These are phyloP conservation scores for Hemithea aestivaria DNA, from an alignment of 2,888 invertebrate genomes.

Conservation along the genomic window DNA sequence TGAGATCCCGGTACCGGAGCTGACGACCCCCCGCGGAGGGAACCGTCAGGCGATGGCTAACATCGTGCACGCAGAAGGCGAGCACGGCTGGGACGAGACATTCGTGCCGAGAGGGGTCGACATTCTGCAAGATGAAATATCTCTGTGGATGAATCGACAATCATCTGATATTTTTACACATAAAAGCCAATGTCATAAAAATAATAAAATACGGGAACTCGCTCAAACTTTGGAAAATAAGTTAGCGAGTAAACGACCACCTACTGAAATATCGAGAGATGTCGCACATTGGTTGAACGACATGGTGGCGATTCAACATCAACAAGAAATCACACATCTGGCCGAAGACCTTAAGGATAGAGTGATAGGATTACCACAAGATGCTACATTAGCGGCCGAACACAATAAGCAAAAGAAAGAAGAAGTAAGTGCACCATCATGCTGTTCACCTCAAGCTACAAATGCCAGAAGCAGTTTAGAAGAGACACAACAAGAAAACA, in stretches of 20 bases:
- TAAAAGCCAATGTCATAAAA: conserved; percentile 26
- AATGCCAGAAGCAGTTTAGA: too few species aligned
- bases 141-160: conserved; percentile 51
- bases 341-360: conserved; percentile 35
- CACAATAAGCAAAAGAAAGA: conserved; percentile 12
- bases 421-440: not conserved
- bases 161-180: conserved; percentile 33
- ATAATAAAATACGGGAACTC: conserved; percentile 37
- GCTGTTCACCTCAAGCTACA: too few species aligned
- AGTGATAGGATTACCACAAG: conserved; percentile 38
- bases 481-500: conserved; percentile 33
- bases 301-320: conserved; percentile 33
- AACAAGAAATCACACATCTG: conserved; percentile 30
- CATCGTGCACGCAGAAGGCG: conserved; percentile 26
- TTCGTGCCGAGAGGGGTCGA: conserved; percentile 35
- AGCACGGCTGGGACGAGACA: conserved; percentile 23
- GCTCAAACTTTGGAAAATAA: conserved; percentile 35
- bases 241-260: conserved; percentile 29
- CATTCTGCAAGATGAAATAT: conserved; percentile 49
- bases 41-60: conserved; percentile 39
- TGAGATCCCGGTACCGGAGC: conserved; percentile 31
- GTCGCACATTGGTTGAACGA: conserved; percentile 38
- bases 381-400: conserved; percentile 30
- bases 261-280: conserved; percentile 33
- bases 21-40: conserved; percentile 40